Percentiles rank a stretch among this genome's conserved stretches.
Conservation (phyloP, 1,140 invertebrate species). For the Scaptomyza montana region DNA sequence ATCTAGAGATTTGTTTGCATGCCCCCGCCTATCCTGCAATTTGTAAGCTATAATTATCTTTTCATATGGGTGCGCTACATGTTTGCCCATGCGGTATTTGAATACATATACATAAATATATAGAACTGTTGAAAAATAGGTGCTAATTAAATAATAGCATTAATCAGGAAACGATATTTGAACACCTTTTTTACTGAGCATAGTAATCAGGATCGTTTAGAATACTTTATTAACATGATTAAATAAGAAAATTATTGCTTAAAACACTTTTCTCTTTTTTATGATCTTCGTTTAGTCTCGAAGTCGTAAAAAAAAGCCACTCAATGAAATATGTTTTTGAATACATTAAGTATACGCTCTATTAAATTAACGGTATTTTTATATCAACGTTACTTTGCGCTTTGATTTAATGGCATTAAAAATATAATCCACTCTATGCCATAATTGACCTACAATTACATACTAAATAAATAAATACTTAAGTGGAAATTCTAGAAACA, state of each 20-base stretch:
- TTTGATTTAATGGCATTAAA: conserved; percentile 1
- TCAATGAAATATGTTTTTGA: neutral
- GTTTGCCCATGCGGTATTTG: conserved; percentile 5
- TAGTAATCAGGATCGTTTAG: neutral
- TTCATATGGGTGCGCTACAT: conserved; percentile 43
- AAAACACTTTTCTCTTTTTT: neutral
- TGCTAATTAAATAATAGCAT: conserved; percentile 39
- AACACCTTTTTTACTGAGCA: neutral
- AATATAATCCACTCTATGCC: neutral
- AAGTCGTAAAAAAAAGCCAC: no score
- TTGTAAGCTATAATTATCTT: conserved; percentile 61
- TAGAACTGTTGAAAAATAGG: conserved; percentile 11
- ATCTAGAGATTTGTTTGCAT: conserved; percentile 59
- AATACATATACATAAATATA: conserved; percentile 6
- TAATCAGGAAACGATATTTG: neutral
- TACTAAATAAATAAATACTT: neutral
- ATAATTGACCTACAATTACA: conserved; percentile 5
- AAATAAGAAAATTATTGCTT: no score
- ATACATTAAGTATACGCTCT: conserved; percentile 13
- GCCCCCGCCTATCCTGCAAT: conserved; percentile 59
- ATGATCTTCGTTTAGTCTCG: neutral
- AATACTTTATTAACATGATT: no score
- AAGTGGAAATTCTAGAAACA: neutral
- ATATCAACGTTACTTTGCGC: neutral
- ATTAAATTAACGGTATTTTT: neutral